Evolutionary conservation across 64 coral and sea anemone species (phyloP).

Genomic region (Actinia tenebrosa): DNA sequence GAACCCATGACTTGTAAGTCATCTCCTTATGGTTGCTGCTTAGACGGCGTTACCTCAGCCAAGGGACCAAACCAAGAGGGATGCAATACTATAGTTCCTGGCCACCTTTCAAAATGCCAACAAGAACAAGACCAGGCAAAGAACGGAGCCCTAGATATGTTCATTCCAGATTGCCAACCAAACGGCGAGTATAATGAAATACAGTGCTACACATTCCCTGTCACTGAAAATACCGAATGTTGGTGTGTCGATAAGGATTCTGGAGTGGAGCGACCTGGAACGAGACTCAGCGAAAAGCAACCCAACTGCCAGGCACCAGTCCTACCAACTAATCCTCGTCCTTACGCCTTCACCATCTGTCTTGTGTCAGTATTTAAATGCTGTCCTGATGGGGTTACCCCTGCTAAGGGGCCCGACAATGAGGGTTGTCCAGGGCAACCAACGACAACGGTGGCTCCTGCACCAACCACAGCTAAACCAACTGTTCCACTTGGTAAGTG

Average conservation of each 20-base stretch:
- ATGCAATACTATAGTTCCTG: slow-evolving; percentile 27
- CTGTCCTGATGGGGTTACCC: slow-evolving; percentile 14
- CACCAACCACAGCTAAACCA: not conserved
- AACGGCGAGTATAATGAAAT: slow-evolving; percentile 61
- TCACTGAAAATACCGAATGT: slow-evolving; percentile 54
- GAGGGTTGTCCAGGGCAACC: slow-evolving; percentile 21
- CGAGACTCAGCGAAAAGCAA: slow-evolving; percentile 20
- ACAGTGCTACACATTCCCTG: slow-evolving; percentile 72
- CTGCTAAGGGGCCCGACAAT: slow-evolving; percentile 13
- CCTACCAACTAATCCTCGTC: slow-evolving; percentile 37
- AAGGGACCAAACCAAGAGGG: slow-evolving; percentile 86
- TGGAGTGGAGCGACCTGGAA: slow-evolving; percentile 59
- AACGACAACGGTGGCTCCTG: not conserved
- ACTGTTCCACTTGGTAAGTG: not conserved
- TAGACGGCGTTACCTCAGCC: slow-evolving; percentile 56
- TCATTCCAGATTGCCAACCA: slow-evolving; percentile 61
- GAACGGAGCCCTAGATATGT: slow-evolving; percentile 47
- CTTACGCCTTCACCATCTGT: slow-evolving; percentile 6
- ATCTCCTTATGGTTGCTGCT: slow-evolving; percentile 80
- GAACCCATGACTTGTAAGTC: slow-evolving; percentile 47
- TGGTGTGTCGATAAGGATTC: slow-evolving; percentile 80
- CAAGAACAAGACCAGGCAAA: slow-evolving; percentile 31
- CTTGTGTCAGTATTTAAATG: slow-evolving; percentile 7
- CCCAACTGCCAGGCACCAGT: slow-evolving; percentile 53
- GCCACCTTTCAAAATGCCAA: slow-evolving; percentile 33